Evolutionary conservation across 2,797 vertebrate species (phyloP).

Genomic region (Poecilia velifera): DNA sequence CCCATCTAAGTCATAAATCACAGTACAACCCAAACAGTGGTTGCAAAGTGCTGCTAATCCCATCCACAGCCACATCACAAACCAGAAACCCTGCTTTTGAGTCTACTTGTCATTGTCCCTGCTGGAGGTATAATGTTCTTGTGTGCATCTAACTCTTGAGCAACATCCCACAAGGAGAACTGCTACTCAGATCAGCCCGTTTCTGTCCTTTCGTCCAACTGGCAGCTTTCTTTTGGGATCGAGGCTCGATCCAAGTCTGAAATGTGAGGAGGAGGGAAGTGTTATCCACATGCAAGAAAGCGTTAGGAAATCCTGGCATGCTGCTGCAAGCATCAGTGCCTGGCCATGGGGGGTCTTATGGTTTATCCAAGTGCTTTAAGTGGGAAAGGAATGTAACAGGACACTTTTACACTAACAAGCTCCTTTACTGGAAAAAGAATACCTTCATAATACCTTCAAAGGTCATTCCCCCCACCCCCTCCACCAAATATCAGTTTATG

Average conservation of each 20-base stretch:
- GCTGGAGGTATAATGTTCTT: constrained; percentile 20
- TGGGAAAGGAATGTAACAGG: constrained; percentile 68
- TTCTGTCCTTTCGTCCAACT: constrained; percentile 37
- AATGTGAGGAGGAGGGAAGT: constrained; percentile 38
- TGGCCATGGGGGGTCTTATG: constrained; percentile 65
- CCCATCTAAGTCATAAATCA: constrained; percentile 65
- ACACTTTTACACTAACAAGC: constrained; percentile 63
- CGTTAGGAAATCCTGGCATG: constrained; percentile 69
- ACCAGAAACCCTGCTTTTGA: constrained; percentile 47
- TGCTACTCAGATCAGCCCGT: constrained; percentile 24
- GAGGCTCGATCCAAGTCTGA: constrained; percentile 33
- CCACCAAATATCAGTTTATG: constrained; percentile 46
- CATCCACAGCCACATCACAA: constrained; percentile 58
- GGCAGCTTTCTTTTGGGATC: constrained; percentile 26
- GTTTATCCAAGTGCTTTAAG: constrained; percentile 61
- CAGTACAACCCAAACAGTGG: constrained; percentile 34
- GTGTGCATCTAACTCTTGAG: constrained; percentile 1
- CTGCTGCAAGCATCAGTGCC: constrained; percentile 68
- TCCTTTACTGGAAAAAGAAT: constrained; percentile 47
- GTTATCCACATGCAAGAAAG: constrained; percentile 36
- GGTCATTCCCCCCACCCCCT: constrained; percentile 11
- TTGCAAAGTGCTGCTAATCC: constrained; percentile 36
- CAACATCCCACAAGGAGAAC: constrained; percentile 32
- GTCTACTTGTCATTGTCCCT: constrained; percentile 36
- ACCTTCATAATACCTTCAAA: constrained; percentile 55